phyloP scores from a whole-genome alignment of 2,888 invertebrate genomes.

The Buathra laborator region DNA sequence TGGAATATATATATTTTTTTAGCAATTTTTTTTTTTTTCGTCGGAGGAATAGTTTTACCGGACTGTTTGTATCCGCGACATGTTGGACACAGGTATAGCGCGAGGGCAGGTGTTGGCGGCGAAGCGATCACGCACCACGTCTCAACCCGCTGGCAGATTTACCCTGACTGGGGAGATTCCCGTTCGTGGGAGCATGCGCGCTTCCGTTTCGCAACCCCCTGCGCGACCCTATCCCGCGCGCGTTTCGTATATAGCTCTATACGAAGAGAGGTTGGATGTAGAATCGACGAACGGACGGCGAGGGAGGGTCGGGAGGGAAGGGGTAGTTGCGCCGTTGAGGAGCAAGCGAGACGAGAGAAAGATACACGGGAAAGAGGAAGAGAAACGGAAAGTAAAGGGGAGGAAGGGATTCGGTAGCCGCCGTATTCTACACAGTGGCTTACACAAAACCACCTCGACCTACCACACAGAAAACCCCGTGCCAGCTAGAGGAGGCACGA shows the following conservation, averaged over 20 bases:
- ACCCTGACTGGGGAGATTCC: constrained; percentile 84
- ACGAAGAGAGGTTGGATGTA: constrained; percentile 6
- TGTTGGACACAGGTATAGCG: constrained; percentile 72
- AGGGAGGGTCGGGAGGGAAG: constrained; percentile 11
- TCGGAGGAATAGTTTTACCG: neutral
- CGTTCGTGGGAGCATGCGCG: constrained; percentile 83
- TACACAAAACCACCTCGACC: constrained; percentile 69
- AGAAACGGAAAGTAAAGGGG: neutral
- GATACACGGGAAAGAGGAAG: neutral
- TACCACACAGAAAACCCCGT: constrained; percentile 61
- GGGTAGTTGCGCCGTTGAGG: constrained; percentile 40
- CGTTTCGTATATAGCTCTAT: neutral
- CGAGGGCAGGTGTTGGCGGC: constrained; percentile 26
- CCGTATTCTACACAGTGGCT: constrained; percentile 66
- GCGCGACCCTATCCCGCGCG: constrained; percentile 49
- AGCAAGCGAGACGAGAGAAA: constrained; percentile 23
- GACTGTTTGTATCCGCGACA: constrained; percentile 71
- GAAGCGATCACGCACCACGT: constrained; percentile 78
- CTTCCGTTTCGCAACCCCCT: constrained; percentile 77
- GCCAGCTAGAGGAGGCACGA: constrained; percentile 12
- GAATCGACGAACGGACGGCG: constrained; percentile 22
- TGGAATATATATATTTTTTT: neutral
- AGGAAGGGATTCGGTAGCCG: constrained; percentile 28
- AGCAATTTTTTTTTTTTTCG: neutral
- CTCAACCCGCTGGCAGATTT: constrained; percentile 83